These are phyloP conservation scores for Trissolcus basalis DNA, from an alignment of 1,140 invertebrate species.

Conservation along the genomic window DNA sequence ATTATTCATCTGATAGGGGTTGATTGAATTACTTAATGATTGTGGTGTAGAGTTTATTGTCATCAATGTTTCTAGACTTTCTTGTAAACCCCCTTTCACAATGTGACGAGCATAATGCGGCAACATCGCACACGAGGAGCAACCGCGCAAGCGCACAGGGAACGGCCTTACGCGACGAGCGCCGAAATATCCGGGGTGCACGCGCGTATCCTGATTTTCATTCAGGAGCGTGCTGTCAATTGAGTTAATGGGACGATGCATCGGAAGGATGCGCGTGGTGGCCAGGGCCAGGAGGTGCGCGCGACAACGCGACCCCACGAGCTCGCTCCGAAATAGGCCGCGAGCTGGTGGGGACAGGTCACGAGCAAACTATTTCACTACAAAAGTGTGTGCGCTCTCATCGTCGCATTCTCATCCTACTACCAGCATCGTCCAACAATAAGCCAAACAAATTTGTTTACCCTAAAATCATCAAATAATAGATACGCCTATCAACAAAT, in stretches of 20 bases:
- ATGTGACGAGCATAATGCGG: conserved; percentile 7
- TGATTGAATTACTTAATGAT: too few species aligned
- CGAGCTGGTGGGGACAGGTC: conserved; percentile 14
- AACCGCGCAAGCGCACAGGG: conserved; percentile 13
- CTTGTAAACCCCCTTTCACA: neutral
- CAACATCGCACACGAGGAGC: conserved; percentile 25
- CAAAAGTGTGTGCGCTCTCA: conserved; percentile 6
- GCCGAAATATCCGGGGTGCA: conserved; percentile 32
- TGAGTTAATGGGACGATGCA: conserved; percentile 51
- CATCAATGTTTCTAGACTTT: too few species aligned
- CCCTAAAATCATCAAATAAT: too few species aligned
- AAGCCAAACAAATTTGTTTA: too few species aligned
- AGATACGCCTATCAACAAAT: too few species aligned
- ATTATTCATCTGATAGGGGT: too few species aligned
- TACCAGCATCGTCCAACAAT: too few species aligned
- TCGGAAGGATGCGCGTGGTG: conserved; percentile 34
- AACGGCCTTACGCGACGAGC: conserved; percentile 30
- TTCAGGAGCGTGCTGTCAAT: conserved; percentile 50
- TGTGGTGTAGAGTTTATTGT: too few species aligned
- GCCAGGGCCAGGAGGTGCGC: conserved; percentile 6
- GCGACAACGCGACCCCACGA: conserved; percentile 8
- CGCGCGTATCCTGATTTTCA: conserved; percentile 54
- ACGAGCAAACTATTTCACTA: conserved; percentile 4
- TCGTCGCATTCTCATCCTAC: too few species aligned
- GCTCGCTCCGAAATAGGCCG: conserved; percentile 35